Evolutionary conservation across 2,113 vertebrate species (phyloP), one percentile per base, ranked within the genome.

Genomic region (Carassius gibelio): DNA sequence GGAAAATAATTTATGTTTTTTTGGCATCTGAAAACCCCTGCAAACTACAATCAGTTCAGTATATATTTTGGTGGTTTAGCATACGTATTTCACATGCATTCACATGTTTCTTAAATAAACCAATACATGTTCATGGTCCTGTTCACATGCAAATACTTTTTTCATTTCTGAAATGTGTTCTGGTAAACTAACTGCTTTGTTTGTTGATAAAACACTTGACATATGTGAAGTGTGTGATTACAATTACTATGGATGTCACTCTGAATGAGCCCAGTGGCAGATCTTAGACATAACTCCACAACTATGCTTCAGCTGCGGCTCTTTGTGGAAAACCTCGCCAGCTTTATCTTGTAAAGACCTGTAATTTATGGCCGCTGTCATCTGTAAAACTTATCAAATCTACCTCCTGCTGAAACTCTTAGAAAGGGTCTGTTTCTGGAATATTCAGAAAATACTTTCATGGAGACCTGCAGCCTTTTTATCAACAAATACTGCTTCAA

Each of bases 301-400:
- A 17, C 48, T 72, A 11, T 83, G 34, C 68, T 59, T 83, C 34
- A 74, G 30, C 42, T 38, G 81, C 21, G 8, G 68, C 26, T 72
- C 81, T 82, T 82, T 72, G 68, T 82, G 55, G 79, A 84, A 84
- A 85, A 85, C 78, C 81, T 76, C 64, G 84, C 76, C 81, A 66
- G 75, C 81, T 61, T 55, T 55, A 72, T 61, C 84, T 88, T 77
- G 82, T 90, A 88, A 90, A 90, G 84, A 26, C 14, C 77, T 1
- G 64, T 84, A 77, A 88, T 88, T 88, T 90, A 88, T 80, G 86
- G 62, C 87, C 69, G 62, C 75, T 89, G 90, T 87, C 88, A 86
- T 71, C 88, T 85, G 79, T 86, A 86, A 89, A 88, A 83, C 82
- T 82, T 66, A 86, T 87, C 84, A 88, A 84, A 88, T 89, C 62